Conservation (phyloP, 2,888 invertebrate genomes). For the Hetaerina titia region DNA sequence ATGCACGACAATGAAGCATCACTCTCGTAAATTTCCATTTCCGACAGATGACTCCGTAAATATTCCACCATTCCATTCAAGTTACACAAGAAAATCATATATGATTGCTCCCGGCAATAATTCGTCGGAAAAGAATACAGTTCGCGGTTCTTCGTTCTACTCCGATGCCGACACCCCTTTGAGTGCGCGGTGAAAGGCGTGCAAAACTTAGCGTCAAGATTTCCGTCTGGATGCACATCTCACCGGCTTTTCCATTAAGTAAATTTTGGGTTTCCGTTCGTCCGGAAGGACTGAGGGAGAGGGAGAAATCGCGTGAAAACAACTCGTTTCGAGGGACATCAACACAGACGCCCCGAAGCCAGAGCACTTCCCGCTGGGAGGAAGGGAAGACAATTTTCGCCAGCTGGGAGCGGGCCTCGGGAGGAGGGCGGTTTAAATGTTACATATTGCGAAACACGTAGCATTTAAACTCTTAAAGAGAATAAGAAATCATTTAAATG, state of each 20-base stretch:
- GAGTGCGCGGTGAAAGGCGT: not conserved
- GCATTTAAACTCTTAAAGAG: not conserved
- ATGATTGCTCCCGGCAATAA: not conserved
- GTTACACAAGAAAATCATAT: not conserved
- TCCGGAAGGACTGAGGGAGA: not conserved
- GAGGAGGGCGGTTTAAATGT: not conserved
- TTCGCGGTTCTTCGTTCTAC: not conserved
- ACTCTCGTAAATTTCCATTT: not conserved
- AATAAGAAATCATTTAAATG: too few species aligned
- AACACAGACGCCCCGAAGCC: not conserved
- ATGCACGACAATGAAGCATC: not conserved
- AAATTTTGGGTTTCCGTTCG: conserved; percentile 32
- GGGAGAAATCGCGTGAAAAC: conserved; percentile 24
- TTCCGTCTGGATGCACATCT: conserved; percentile 6
- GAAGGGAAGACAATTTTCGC: not conserved
- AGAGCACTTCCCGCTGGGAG: not conserved
- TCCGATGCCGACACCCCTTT: not conserved
- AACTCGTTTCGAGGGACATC: conserved; percentile 7
- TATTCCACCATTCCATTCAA: not conserved
- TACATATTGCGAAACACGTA: not conserved
- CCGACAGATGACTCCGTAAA: not conserved
- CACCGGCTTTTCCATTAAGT: conserved; percentile 37
- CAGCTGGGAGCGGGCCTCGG: not conserved
- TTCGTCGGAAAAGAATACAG: not conserved
- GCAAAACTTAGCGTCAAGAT: not conserved